Conservation (phyloP, 2,797 vertebrate genomes). For the Ctenochaetus hawaiiensis region DNA sequence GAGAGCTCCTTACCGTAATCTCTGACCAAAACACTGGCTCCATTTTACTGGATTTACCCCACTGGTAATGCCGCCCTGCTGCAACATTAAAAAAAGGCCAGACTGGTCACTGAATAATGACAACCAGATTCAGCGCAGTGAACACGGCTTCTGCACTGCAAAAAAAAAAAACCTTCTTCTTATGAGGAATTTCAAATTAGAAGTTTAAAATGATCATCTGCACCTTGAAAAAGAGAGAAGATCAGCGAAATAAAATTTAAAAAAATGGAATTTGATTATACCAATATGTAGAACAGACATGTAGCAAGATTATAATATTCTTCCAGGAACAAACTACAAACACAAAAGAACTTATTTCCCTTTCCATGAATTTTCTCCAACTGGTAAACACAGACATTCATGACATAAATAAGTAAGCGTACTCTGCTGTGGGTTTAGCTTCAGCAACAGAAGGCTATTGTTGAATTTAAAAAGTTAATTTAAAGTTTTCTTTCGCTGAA, state of each 20-base stretch:
- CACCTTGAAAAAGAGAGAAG: background rate
- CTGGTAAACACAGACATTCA: too few species aligned
- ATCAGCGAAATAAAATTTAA: background rate
- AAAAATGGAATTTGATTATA: background rate
- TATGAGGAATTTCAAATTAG: background rate
- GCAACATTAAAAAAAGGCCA: constrained; percentile 22
- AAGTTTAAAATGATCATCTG: background rate
- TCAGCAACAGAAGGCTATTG: background rate
- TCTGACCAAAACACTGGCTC: constrained; percentile 63
- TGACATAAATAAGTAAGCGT: background rate
- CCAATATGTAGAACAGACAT: background rate
- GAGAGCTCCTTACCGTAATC: constrained; percentile 72
- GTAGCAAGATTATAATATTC: background rate
- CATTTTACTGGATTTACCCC: constrained; percentile 56
- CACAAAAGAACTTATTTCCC: too few species aligned
- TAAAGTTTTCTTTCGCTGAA: background rate
- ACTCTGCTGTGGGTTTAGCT: too few species aligned
- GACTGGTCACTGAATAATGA: constrained; percentile 5
- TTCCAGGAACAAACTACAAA: background rate
- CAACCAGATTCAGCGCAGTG: background rate
- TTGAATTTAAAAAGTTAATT: background rate
- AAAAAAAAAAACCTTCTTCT: background rate
- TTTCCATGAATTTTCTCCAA: background rate
- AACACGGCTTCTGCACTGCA: background rate
- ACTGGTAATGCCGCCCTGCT: constrained; percentile 12